Evolutionary conservation across 2,797 vertebrate genomes (phyloP).

Genomic region (Melanotaenia boesemani): DNA sequence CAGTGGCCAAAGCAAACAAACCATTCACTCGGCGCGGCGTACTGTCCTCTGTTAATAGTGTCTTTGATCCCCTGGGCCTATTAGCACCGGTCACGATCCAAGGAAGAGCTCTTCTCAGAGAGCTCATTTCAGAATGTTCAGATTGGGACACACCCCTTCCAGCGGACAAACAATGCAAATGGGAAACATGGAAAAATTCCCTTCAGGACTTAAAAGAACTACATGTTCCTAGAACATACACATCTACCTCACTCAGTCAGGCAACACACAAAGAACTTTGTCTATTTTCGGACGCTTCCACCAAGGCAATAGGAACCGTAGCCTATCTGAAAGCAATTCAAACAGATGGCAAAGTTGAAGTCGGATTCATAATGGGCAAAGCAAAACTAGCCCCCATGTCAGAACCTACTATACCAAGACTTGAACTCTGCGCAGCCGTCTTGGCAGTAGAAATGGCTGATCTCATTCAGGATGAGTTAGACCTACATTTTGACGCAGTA

Average conservation of each 20-base stretch:
- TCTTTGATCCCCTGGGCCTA: conserved; percentile 23
- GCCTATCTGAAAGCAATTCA: no score
- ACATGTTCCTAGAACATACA: no score
- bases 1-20: background rate
- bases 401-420: conserved; percentile 8
- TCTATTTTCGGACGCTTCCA: no score
- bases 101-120: conserved; percentile 27
- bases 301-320: no score
- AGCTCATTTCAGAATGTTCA: conserved; percentile 7
- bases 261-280: no score
- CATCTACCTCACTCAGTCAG: no score
- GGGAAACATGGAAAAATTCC: no score
- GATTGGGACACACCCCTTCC: conserved; percentile 31
- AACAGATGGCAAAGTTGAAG: background rate
- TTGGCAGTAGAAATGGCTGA: conserved; percentile 9
- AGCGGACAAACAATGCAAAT: background rate
- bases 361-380: conserved; percentile 18
- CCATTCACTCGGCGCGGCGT: background rate
- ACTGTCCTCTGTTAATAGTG: conserved; percentile 14
- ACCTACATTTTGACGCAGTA: background rate
- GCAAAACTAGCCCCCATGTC: conserved; percentile 22
- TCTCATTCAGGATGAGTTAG: conserved; percentile 8
- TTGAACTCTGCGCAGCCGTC: background rate
- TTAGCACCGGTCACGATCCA: conserved; percentile 23
- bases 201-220: no score